phyloP scores from a whole-genome alignment of 2,113 vertebrate species.

The Orthonyx spaldingii region DNA sequence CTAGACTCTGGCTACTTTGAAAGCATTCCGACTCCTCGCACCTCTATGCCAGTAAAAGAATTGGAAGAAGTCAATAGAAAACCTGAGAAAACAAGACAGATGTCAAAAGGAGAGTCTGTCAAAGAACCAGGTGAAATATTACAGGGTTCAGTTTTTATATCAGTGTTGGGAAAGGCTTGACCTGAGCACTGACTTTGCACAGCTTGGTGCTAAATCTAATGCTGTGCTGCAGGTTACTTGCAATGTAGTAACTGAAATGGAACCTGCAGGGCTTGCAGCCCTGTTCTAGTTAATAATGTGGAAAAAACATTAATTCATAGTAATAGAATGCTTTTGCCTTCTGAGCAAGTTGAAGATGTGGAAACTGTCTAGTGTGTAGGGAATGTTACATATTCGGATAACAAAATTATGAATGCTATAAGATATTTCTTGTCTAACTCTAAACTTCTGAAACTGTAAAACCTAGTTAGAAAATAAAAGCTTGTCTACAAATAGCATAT shows the following conservation, averaged over 20 bases:
- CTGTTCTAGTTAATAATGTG: background rate
- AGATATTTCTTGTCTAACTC: background rate
- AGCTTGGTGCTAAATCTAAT: background rate
- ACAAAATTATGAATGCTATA: background rate
- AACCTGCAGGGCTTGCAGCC: background rate
- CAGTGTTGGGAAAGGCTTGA: background rate
- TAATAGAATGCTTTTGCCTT: background rate
- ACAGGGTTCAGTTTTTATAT: background rate
- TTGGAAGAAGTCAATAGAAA: constrained; percentile 60
- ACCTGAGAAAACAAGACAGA: constrained; percentile 59
- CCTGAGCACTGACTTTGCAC: background rate
- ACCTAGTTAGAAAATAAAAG: background rate
- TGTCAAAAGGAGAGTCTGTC: constrained; percentile 55
- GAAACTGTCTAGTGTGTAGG: background rate
- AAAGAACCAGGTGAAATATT: constrained; percentile 70
- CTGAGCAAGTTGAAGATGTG: background rate
- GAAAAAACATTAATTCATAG: background rate
- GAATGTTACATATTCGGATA: background rate
- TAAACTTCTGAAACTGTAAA: background rate
- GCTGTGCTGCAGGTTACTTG: background rate
- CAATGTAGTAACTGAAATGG: background rate
- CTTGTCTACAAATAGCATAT: background rate
- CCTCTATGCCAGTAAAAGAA: constrained; percentile 50
- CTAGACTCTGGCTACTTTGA: constrained; percentile 88
- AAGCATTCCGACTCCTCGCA: constrained; percentile 75